phyloP scores from a whole-genome alignment of 2,888 invertebrate genomes.

The Parthenolecanium corni region DNA sequence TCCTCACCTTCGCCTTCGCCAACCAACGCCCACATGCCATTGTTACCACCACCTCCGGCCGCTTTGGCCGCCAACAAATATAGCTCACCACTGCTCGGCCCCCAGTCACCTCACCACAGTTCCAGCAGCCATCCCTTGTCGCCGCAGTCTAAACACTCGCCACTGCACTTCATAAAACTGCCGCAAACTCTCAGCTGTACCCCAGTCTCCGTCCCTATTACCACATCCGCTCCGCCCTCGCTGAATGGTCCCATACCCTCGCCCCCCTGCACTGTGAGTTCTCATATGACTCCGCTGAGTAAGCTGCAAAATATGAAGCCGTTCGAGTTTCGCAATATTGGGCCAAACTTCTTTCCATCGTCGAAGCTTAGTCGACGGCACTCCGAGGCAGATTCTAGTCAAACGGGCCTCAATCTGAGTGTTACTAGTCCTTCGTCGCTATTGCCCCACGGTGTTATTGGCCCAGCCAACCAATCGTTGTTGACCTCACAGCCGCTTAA shows the following conservation, averaged over 20 bases:
- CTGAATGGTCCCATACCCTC: conserved; percentile 44
- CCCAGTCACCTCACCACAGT: conserved; percentile 33
- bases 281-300: conserved; percentile 66
- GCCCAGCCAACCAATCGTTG: no score
- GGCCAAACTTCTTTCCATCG: conserved; percentile 26
- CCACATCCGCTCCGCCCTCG: conserved; percentile 30
- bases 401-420: conserved; percentile 38
- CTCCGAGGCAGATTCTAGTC: conserved; percentile 42
- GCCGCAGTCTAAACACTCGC: conserved; percentile 33
- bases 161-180: conserved; percentile 42
- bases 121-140: conserved; percentile 37
- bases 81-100: conserved; percentile 37
- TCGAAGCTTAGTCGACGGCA: conserved; percentile 31
- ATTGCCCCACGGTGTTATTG: neutral
- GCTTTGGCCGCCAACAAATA: neutral
- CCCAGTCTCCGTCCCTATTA: conserved; percentile 31
- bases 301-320: conserved; percentile 91
- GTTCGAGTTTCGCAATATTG: conserved; percentile 74
- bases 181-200: conserved; percentile 37
- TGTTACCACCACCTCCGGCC: conserved; percentile 39
- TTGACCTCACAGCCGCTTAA: neutral
- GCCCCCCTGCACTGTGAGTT: conserved; percentile 41
- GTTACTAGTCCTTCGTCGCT: conserved; percentile 34
- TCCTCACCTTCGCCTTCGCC: conserved; percentile 23
- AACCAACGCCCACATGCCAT: conserved; percentile 40